Conservation (phyloP, 2,113 vertebrate species). For the Talpa occidentalis region DNA sequence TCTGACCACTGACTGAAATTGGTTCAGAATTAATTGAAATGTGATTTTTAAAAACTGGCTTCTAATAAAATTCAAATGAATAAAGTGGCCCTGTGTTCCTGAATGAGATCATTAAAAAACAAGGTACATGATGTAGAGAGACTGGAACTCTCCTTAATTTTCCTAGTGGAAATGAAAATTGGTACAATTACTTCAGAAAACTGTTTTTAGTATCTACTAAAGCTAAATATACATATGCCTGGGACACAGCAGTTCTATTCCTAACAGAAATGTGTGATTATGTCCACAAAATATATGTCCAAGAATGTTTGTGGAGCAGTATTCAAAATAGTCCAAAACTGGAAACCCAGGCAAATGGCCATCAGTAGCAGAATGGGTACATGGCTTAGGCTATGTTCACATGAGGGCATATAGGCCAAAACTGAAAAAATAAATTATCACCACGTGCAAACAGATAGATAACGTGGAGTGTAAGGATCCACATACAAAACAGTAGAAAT, state of each 20-base stretch:
- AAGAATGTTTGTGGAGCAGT: neutral
- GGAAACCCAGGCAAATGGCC: neutral
- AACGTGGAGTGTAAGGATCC: neutral
- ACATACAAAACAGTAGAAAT: neutral
- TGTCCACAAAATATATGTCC: neutral
- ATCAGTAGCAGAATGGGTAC: neutral
- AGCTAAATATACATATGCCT: neutral
- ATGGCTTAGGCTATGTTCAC: neutral
- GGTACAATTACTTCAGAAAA: neutral
- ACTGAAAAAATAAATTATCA: neutral
- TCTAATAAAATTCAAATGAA: slow-evolving; percentile 39
- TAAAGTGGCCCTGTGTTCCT: neutral
- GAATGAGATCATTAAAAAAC: neutral
- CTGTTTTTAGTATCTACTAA: neutral
- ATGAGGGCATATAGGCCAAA: neutral
- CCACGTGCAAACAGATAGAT: neutral
- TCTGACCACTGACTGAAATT: neutral
- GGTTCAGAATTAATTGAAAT: neutral
- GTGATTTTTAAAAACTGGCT: neutral
- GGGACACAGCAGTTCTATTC: neutral
- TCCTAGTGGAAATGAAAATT: neutral
- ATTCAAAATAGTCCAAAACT: slow-evolving; percentile 35
- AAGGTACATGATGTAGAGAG: neutral
- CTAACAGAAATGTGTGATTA: neutral
- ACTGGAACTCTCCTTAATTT: neutral